Evolutionary conservation across 2,888 invertebrate genomes (phyloP).

Genomic region (Digitonthophagus gazella): DNA sequence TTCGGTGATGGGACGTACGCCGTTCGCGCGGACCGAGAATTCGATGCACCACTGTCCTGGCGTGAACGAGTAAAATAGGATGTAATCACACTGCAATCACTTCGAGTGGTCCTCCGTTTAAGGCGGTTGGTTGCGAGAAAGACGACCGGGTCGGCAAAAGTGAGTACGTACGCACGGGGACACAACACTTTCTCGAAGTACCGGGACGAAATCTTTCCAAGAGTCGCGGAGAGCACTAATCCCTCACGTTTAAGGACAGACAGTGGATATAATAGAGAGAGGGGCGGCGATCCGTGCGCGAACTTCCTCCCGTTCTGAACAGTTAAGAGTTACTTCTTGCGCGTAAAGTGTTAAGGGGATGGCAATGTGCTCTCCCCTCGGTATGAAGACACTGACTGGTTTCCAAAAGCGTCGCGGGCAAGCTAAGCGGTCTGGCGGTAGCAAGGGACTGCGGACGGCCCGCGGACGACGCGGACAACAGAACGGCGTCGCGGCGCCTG

Average conservation of each 20-base stretch:
- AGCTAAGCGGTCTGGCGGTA: conserved; percentile 54
- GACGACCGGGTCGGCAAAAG: background rate
- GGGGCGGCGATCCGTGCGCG: background rate
- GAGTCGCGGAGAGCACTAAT: background rate
- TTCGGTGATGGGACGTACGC: background rate
- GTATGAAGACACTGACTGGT: conserved; percentile 51
- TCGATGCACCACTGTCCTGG: background rate
- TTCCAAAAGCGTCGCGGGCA: conserved; percentile 50
- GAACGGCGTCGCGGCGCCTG: conserved; percentile 42
- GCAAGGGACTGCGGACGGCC: conserved; percentile 52
- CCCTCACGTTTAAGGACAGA: conserved; percentile 1
- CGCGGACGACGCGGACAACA: conserved; percentile 42
- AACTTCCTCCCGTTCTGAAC: background rate
- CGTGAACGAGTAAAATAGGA: background rate
- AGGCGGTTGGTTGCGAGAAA: background rate
- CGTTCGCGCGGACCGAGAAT: background rate
- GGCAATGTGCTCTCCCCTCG: conserved; percentile 48
- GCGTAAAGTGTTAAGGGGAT: conserved; percentile 14
- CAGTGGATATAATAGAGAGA: conserved; percentile 2
- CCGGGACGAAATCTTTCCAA: conserved; percentile 4
- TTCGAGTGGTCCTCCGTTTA: background rate
- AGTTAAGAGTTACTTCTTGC: conserved; percentile 5
- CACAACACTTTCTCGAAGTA: conserved; percentile 8
- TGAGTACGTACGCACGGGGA: conserved; percentile 4
- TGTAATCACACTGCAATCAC: background rate